Base-by-base conservation (phyloP, 2,113 vertebrate genomes). In the Thryonomys swinderianus region DNA sequence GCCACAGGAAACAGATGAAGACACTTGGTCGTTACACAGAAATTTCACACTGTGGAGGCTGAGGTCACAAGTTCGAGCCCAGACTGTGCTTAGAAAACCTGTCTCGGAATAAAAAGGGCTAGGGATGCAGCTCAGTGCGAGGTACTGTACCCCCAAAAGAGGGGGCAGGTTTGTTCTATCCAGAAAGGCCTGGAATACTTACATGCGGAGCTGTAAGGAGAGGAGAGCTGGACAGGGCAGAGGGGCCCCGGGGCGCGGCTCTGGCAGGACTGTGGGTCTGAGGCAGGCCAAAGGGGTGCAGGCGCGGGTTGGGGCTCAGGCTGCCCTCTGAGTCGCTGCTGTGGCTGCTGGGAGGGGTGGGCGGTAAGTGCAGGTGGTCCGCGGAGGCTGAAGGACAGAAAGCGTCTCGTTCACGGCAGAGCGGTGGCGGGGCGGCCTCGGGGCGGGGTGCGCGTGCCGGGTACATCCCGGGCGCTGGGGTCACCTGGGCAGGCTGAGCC, bases 151-250 rank as follows among this genome's bases (percentile, higher is more conserved):
- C 53, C 53, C 53, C 40, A 4, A n/a, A n/a, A n/a, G n/a, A n/a
- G n/a, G 57, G 11, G 57, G 42, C 25, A 45, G 71, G 84, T 12
- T 0, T 27, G 51, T 0, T 4, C n/a, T 16, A 23, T 5, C 21
- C 27, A 1, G 27, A 30, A 67, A 13, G 0, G 9, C 2, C 5
- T 0, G 9, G 2, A 7, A 53, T 90, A 98, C 99, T 98, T 97
- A 99, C 99, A 1, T 99, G 99, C 2, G 99, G 99, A 0, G 99
- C 99, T 0, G 99, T 99, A 97, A 99, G 99, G 92, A 99, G 99
- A 18, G 99, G 99, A 1, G 99, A 99, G 97, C 99, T 99, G 95
- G 99, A 99, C 45, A 99, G 98, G 0, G 99, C 99, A 27, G 99
- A 99, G 6, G 99, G 88, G 0, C 98, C 93, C 2, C 99, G 99